Evolutionary conservation across 2,888 invertebrate species (phyloP).

Genomic region (Hyposoter didymator): DNA sequence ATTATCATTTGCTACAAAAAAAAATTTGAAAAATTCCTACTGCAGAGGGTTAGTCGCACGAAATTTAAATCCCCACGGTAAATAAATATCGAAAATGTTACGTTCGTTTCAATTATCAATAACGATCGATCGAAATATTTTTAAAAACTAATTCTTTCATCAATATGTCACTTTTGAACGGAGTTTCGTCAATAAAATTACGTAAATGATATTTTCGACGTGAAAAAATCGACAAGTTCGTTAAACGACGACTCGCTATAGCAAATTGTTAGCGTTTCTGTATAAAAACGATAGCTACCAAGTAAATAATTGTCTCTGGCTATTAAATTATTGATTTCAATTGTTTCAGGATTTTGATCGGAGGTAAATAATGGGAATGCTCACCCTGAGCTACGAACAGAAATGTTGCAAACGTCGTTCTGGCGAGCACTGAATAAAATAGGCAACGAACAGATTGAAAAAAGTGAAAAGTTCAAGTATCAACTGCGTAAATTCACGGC

Average conservation of each 20-base stretch:
- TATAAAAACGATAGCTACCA: background rate
- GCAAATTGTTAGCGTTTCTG: constrained; percentile 34
- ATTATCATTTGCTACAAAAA: no score
- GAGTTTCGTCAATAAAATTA: background rate
- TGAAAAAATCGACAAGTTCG: background rate
- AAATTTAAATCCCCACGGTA: no score
- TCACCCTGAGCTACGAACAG: constrained; percentile 30
- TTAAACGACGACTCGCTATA: background rate
- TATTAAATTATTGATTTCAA: background rate
- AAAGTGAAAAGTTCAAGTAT: constrained; percentile 13
- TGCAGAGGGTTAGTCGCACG: no score
- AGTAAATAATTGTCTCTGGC: background rate
- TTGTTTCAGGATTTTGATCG: background rate
- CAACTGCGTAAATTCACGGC: constrained; percentile 32
- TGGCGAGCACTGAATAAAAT: constrained; percentile 24
- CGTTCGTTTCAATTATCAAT: background rate
- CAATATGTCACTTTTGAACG: background rate
- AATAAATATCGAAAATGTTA: background rate
- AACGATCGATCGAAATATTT: background rate
- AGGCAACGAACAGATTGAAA: background rate
- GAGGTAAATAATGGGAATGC: constrained; percentile 31
- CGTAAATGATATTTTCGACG: background rate
- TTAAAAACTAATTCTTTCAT: background rate
- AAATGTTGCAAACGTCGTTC: background rate
- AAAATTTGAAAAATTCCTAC: no score